Percentiles rank a stretch among this genome's conserved stretches.
phyloP scores from a whole-genome alignment of 2,888 invertebrate species.

The Agrotis ipsilon region DNA sequence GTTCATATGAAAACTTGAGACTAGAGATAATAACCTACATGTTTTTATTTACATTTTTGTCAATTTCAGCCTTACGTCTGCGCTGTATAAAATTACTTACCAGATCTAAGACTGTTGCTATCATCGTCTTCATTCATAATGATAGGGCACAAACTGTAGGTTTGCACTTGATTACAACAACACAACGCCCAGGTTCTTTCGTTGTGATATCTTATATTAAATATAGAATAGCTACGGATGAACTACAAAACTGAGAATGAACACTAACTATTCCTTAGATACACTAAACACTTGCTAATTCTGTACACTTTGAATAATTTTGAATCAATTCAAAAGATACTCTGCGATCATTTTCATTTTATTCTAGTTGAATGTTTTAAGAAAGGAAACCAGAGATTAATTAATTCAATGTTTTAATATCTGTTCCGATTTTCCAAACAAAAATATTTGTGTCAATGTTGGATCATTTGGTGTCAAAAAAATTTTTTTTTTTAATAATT shows the following conservation, averaged over 20 bases:
- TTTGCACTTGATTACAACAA: background rate
- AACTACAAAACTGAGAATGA: background rate
- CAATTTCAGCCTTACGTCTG: background rate
- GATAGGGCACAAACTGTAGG: background rate
- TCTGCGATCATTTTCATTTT: too few relatives aligned
- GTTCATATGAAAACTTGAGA: background rate
- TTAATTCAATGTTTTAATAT: too few relatives aligned
- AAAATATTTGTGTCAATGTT: too few relatives aligned
- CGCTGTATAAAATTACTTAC: constrained; percentile 11
- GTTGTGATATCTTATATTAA: background rate
- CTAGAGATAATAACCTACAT: background rate
- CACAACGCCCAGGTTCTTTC: background rate
- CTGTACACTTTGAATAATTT: background rate
- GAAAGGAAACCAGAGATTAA: too few relatives aligned
- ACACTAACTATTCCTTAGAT: background rate
- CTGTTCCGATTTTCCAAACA: too few relatives aligned
- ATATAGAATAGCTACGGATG: background rate
- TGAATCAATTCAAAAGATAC: too few relatives aligned
- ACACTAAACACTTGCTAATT: background rate
- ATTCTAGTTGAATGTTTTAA: too few relatives aligned
- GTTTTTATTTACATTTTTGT: background rate
- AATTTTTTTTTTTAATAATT: too few relatives aligned
- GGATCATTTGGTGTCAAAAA: too few relatives aligned
- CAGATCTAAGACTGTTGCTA: constrained; percentile 18
- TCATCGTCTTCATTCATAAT: constrained; percentile 38